Evolutionary conservation across 1,140 invertebrate species (phyloP), one percentile per base, ranked within the genome.

Genomic region (Anastrepha ludens): DNA sequence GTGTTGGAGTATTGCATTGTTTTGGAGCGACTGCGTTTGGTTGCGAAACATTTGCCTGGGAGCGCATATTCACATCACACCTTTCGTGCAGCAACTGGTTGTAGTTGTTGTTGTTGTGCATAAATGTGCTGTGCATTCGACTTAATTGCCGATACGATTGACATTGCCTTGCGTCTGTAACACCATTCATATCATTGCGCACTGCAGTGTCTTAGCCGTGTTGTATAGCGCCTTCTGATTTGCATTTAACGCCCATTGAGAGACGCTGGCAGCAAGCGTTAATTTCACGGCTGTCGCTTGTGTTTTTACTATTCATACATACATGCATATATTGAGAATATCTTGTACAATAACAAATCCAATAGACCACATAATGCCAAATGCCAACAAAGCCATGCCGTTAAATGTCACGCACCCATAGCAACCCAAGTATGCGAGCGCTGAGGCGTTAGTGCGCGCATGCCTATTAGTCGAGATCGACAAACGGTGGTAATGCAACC

Each of bases 1-100:
- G 62, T 7, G 20, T 64, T 20, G 6, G 17, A 8, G 7, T 64
- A 64, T 64, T 29, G 29, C 62, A 64, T 64, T 64, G 7, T 29
- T 20, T 64, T 64, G 65, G 29, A 39, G 29, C 29, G 65, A 67
- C 65, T 67, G n/a, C 13, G 29, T n/a, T 67, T 67, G 29, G 3
- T 67, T 41, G 20, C 29, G 3, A 67, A 67, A 67, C 65, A 3
- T 39, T 39, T 41, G 65, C 65, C 65, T 47, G 39, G 39, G 17
- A 47, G 70, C 70, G 29, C 67, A 13, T 41, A 74, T 74, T 74
- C 70, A 74, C 70, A 74, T 74, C 70, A n/a, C 70, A 74, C 44
- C 70, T 74, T 74, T 74, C n/a, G 1, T 70, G 17, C 6, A 15
- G 15, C 70, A 47, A 15, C 70, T 74, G 70, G 3, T 44, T 15